Conservation (phyloP, 2,797 vertebrate genomes). For the Centroberyx gerrardi region DNA sequence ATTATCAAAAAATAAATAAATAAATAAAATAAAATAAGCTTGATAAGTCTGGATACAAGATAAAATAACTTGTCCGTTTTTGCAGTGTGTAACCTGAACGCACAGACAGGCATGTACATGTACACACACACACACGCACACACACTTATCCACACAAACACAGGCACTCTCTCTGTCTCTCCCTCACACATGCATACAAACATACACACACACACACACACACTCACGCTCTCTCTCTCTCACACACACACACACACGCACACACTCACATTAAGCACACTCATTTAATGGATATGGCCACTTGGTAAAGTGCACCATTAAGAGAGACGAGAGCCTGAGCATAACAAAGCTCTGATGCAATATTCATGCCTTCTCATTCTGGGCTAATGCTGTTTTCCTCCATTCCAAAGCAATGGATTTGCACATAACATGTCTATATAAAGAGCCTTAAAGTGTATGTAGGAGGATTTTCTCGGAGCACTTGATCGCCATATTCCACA, state of each 20-base stretch:
- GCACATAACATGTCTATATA: constrained; percentile 68
- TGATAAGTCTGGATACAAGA: too few species aligned
- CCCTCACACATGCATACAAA: neutral
- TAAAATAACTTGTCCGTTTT: too few species aligned
- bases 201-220: constrained; percentile 18
- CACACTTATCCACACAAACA: constrained; percentile 54
- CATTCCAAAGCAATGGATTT: constrained; percentile 77
- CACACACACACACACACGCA: constrained; percentile 39
- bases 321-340: constrained; percentile 87
- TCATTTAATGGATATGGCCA: constrained; percentile 86
- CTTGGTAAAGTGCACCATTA: constrained; percentile 93
- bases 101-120: constrained; percentile 15
- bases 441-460: constrained; percentile 61
- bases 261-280: constrained; percentile 65
- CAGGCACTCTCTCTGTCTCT: constrained; percentile 12
- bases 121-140: constrained; percentile 18
- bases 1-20: too few species aligned
- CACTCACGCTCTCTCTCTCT: constrained; percentile 19
- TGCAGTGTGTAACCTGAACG: neutral
- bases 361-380: constrained; percentile 90
- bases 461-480: constrained; percentile 44
- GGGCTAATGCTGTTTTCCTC: constrained; percentile 82
- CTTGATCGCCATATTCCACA: constrained; percentile 57
- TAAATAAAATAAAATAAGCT: too few species aligned
- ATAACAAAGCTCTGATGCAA: constrained; percentile 91